Evolutionary conservation across 2,888 invertebrate species (phyloP).

Genomic region (Leucophora obtusa): DNA sequence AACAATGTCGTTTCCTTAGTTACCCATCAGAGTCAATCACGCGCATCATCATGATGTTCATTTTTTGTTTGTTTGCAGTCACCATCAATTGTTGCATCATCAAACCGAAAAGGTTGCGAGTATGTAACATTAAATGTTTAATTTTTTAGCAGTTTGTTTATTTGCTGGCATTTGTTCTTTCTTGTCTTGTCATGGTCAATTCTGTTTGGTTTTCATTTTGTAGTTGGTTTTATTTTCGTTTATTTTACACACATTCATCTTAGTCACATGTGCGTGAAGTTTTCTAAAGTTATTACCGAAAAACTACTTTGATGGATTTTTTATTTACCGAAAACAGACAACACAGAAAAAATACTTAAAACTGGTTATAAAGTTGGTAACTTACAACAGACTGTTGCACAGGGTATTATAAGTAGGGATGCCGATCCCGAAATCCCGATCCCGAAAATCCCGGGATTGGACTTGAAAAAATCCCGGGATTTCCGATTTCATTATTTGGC

Average conservation of each 20-base stretch:
- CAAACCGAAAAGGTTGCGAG: conserved; percentile 31
- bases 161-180: conserved; percentile 33
- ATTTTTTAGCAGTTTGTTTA: conserved; percentile 26
- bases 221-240: conserved; percentile 26
- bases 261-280: conserved; percentile 44
- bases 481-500: too few relatives aligned
- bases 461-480: too few relatives aligned
- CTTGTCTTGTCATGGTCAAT: conserved; percentile 42
- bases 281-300: neutral
- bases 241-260: conserved; percentile 27
- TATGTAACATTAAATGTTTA: conserved; percentile 43
- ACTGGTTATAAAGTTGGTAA: too few relatives aligned
- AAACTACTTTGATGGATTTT: conserved; percentile 2
- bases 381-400: too few relatives aligned
- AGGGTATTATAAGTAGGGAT: too few relatives aligned
- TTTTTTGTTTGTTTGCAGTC: conserved; percentile 9
- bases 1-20: neutral
- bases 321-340: neutral
- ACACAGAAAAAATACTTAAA: neutral
- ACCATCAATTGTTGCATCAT: conserved; percentile 51
- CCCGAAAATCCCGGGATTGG: too few relatives aligned
- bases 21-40: conserved; percentile 16
- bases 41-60: conserved; percentile 22
- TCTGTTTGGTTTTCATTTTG: conserved; percentile 33
- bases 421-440: too few relatives aligned